Percentiles rank a stretch among this genome's conserved stretches.
Conservation (phyloP, 2,888 invertebrate genomes). For the Ichneumoninae sp. region DNA sequence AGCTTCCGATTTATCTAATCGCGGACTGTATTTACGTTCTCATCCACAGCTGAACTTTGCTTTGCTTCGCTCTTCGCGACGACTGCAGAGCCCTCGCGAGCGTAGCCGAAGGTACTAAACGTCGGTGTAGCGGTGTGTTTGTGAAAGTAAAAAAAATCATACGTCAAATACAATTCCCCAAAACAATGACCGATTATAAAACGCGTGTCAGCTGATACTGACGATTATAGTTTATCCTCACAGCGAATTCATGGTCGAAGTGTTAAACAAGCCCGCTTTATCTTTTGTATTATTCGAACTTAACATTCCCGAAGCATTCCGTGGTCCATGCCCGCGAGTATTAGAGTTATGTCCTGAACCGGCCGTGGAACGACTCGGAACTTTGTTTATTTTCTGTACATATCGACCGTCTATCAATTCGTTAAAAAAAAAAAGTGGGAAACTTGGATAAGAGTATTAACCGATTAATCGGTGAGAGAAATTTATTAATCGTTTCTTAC, state of each 20-base stretch:
- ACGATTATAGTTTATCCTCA: background rate
- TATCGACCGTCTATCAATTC: background rate
- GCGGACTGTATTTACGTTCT: background rate
- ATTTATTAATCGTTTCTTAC: background rate
- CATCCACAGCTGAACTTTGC: slow-evolving; percentile 16
- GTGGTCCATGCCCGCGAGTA: background rate
- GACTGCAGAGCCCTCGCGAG: slow-evolving; percentile 9
- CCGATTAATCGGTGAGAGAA: background rate
- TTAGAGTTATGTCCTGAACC: background rate
- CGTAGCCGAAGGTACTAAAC: background rate
- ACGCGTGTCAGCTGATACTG: slow-evolving; percentile 37
- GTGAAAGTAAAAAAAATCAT: slow-evolving; percentile 11
- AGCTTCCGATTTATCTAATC: background rate
- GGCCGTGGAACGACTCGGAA: slow-evolving; percentile 1
- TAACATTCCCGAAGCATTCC: background rate
- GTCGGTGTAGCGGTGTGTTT: background rate
- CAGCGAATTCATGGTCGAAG: background rate
- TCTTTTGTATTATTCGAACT: background rate
- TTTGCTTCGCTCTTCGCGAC: background rate
- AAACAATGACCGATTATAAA: slow-evolving; percentile 27
- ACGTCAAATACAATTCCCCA: slow-evolving; percentile 16
- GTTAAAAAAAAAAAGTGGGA: background rate
- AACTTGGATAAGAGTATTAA: background rate
- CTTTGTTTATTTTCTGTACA: slow-evolving; percentile 4
- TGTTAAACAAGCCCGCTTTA: background rate